Evolutionary conservation across 2,888 invertebrate species (phyloP), one percentile per base, ranked within the genome.

Genomic region (Trissolcus japonicus): DNA sequence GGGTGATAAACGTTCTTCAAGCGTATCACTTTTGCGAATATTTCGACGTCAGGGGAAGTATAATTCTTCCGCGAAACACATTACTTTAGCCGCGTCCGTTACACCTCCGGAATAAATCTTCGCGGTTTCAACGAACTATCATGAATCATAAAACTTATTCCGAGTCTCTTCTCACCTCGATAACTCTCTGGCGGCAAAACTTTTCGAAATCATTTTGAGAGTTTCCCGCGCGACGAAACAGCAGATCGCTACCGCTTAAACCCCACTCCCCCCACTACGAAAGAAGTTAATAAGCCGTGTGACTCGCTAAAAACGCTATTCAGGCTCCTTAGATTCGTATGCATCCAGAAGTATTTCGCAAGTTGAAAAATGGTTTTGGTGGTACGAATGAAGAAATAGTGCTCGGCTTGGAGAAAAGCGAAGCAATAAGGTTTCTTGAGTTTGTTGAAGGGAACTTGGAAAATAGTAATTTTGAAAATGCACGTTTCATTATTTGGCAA

Each of bases 121-220:
- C 69, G 74, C 78, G 57, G 68, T 69, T 71, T 74, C 78, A 61
- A 40, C 66, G 69, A 73, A 66, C 77, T 69, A 78, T 78, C 78
- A 74, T 78, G 78, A 78, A 74, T 78, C 78, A 78, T 74, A 73
- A 78, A 78, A 78, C 74, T 78, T 78, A 78, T 78, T 74, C 69
- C 69, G 68, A 73, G 61, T 63, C 78, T 74, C 74, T 78, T 69
- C 68, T 69, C 74, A 69, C 78, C 69, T 69, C 78, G 74, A 63
- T 73, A 78, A 74, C 66, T 68, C 68, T 69, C 35, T 35, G 65
- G 55, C 50, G 68, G 56, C 54, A 29, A 54, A 73, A 73, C 68
- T 73, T 74, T 73, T 56, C 46, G 46, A 59, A 74, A 78, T 78
- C 68, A 74, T 74, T 74, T 74, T 35, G 62, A 65, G 74, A 54